Conservation (phyloP, 2,888 invertebrate genomes). For the Callosobruchus maculatus region DNA sequence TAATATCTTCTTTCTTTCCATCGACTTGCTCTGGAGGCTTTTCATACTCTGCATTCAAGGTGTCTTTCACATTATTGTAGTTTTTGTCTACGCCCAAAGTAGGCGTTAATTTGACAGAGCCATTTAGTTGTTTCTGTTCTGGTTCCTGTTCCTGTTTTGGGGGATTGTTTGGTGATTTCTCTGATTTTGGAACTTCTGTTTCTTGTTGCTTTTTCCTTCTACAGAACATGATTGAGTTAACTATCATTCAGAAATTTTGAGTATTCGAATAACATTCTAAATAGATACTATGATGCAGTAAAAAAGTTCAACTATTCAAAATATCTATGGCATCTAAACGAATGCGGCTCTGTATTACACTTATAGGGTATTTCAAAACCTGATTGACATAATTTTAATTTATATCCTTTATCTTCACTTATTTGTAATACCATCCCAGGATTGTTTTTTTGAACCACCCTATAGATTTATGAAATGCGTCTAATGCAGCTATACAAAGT, state of each 20-base stretch:
- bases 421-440: background rate
- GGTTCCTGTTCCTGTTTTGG: constrained; percentile 22
- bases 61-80: constrained; percentile 31
- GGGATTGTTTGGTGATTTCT: constrained; percentile 12
- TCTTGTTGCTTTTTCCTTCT: constrained; percentile 30
- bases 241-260: background rate
- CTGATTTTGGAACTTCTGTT: constrained; percentile 32
- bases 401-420: too few species aligned
- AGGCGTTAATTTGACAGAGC: constrained; percentile 19
- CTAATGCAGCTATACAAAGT: background rate
- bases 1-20: constrained; percentile 16
- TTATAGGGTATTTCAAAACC: background rate
- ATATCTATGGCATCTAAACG: background rate
- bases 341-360: background rate
- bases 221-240: background rate
- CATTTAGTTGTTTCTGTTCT: constrained; percentile 26
- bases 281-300: background rate
- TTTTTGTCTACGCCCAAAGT: constrained; percentile 26
- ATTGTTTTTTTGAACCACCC: background rate
- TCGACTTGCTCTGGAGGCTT: constrained; percentile 18
- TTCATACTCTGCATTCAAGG: constrained; percentile 22
- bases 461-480: background rate
- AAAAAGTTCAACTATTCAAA: background rate
- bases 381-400: background rate
- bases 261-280: background rate